These are phyloP conservation scores for Lasioglossum albipes DNA, from an alignment of 1,140 invertebrate genomes.

Conservation along the genomic window DNA sequence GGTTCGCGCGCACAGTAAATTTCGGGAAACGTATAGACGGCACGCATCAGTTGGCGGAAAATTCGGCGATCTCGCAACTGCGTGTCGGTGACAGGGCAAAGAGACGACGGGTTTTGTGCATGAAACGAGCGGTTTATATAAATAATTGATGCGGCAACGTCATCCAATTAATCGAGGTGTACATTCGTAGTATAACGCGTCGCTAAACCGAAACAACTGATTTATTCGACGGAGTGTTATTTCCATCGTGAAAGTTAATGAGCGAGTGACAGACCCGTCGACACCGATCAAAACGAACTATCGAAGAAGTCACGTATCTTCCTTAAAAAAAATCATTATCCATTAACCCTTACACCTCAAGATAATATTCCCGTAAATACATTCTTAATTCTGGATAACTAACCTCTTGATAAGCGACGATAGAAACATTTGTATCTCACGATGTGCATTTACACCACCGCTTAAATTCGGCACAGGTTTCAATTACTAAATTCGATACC, in stretches of 20 bases:
- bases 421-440: no score
- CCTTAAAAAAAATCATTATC: no score
- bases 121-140: neutral
- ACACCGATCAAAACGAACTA: neutral
- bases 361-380: no score
- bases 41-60: constrained; percentile 18
- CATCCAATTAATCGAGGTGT: constrained; percentile 21
- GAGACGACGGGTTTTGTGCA: neutral
- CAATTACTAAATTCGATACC: no score
- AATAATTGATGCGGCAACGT: constrained; percentile 26
- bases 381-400: no score
- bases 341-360: no score
- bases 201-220: constrained; percentile 11
- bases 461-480: no score
- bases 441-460: no score
- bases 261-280: neutral
- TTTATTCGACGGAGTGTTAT: constrained; percentile 10
- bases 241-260: constrained; percentile 5
- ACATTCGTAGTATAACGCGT: constrained; percentile 18
- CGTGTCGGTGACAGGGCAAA: constrained; percentile 4
- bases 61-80: constrained; percentile 8
- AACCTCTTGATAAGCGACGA: no score
- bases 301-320: neutral
- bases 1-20: neutral
- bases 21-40: neutral